Evolutionary conservation across 1,140 invertebrate species (phyloP).

Genomic region (Listronotus bonariensis): DNA sequence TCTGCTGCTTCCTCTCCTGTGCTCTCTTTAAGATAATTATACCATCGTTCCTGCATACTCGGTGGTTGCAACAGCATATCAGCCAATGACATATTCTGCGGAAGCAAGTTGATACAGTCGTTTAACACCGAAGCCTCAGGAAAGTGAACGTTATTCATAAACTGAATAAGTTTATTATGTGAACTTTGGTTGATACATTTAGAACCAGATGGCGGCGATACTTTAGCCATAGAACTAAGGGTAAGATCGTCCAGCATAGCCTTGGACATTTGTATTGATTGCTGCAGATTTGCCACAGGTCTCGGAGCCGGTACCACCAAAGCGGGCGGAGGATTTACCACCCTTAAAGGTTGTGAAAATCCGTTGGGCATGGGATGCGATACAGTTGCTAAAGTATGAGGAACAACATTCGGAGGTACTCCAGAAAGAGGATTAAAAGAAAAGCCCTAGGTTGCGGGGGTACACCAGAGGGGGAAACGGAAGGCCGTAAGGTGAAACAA

Average conservation of each 20-base stretch:
- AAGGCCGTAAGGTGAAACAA: slow-evolving; percentile 24
- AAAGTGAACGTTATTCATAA: slow-evolving; percentile 62
- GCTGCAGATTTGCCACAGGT: slow-evolving; percentile 9
- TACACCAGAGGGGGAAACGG: slow-evolving; percentile 24
- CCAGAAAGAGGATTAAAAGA: slow-evolving; percentile 23
- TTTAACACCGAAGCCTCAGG: slow-evolving; percentile 54
- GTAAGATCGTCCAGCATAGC: not conserved
- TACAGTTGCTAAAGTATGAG: not conserved
- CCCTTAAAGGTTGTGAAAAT: slow-evolving; percentile 20
- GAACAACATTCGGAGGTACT: slow-evolving; percentile 14
- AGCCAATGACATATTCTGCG: slow-evolving; percentile 52
- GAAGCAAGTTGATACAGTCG: slow-evolving; percentile 52
- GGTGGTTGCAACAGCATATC: slow-evolving; percentile 53
- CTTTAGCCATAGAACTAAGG: not conserved
- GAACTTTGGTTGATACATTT: slow-evolving; percentile 11
- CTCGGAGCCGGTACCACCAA: slow-evolving; percentile 9
- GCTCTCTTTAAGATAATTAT: slow-evolving; percentile 56
- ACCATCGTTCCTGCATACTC: slow-evolving; percentile 52
- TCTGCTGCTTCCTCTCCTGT: slow-evolving; percentile 52
- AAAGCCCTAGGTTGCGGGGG: slow-evolving; percentile 24
- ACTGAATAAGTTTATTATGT: slow-evolving; percentile 56
- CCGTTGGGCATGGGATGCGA: slow-evolving; percentile 7
- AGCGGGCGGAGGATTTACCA: slow-evolving; percentile 21
- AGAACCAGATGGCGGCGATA: not conserved
- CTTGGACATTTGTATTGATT: slow-evolving; percentile 6